Evolutionary conservation across 2,113 vertebrate genomes (phyloP).

Genomic region (Rhinopomastus cyanomelas): DNA sequence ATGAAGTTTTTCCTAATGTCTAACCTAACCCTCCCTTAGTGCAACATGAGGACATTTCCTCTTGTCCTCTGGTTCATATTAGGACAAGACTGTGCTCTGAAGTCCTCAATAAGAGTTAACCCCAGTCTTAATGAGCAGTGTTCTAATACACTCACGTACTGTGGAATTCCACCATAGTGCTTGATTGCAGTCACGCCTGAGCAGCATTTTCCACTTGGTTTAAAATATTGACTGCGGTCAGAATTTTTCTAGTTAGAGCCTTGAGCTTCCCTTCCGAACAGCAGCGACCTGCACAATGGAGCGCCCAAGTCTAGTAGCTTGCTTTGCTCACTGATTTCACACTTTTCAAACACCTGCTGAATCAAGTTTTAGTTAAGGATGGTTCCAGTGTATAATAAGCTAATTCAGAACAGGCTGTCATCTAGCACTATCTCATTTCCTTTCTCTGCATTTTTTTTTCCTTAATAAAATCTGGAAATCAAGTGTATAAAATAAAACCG

Average conservation of each 20-base stretch:
- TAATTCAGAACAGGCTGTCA: background rate
- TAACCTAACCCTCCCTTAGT: no score
- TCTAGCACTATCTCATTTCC: background rate
- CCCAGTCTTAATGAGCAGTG: background rate
- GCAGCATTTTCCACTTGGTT: background rate
- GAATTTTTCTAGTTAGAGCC: background rate
- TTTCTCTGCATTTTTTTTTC: background rate
- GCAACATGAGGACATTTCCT: no score
- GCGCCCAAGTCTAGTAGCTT: background rate
- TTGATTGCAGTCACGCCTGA: rapidly evolving
- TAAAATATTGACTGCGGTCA: background rate
- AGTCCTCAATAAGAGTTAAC: background rate
- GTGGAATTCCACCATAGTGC: background rate
- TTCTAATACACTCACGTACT: background rate
- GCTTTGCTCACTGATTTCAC: background rate
- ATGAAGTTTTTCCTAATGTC: no score
- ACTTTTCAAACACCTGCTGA: background rate
- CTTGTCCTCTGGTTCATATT: no score
- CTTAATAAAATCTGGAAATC: background rate
- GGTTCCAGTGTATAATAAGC: background rate
- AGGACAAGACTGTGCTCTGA: background rate
- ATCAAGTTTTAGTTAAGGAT: background rate
- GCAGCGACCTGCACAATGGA: background rate
- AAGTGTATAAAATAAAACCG: background rate
- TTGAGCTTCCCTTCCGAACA: background rate